Evolutionary conservation across 2,113 vertebrate species (phyloP).

Genomic region (Galemys pyrenaicus): DNA sequence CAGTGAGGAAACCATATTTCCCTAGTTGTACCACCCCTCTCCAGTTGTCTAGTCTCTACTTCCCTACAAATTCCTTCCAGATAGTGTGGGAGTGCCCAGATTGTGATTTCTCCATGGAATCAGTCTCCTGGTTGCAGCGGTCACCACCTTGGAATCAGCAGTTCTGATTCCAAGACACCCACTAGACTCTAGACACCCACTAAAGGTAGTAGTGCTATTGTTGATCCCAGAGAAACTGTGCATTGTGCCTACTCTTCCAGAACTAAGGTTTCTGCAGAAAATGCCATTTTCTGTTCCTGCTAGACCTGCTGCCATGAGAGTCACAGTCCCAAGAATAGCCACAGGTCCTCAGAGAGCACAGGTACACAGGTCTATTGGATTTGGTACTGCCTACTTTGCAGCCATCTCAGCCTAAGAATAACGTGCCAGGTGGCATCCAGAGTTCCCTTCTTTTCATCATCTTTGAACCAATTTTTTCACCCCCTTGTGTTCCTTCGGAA

Average conservation of each 20-base stretch:
- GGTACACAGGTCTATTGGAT: not conserved
- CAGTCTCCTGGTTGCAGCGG: not conserved
- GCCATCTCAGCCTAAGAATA: not conserved
- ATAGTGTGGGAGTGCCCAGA: not conserved
- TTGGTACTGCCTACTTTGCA: not conserved
- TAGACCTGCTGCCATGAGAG: not conserved
- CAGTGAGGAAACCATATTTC: not conserved
- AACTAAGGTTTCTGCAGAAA: not conserved
- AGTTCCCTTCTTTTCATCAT: not conserved
- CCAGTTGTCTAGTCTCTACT: not conserved
- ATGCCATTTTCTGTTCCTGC: not conserved
- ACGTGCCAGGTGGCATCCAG: not conserved
- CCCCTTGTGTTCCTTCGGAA: not conserved
- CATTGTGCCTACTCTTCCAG: not conserved
- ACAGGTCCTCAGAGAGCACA: not conserved
- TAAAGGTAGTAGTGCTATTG: not conserved
- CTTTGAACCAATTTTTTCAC: not conserved
- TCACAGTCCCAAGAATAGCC: fast-evolving
- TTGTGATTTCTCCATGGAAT: not conserved
- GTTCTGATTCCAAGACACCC: not conserved
- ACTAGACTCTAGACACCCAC: not conserved
- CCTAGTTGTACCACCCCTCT: not conserved
- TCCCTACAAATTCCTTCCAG: not conserved
- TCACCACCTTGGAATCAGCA: not conserved
- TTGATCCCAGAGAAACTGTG: not conserved